Evolutionary conservation across 2,888 invertebrate genomes (phyloP), one percentile per base, ranked within the genome.

Genomic region (Seira musarum): DNA sequence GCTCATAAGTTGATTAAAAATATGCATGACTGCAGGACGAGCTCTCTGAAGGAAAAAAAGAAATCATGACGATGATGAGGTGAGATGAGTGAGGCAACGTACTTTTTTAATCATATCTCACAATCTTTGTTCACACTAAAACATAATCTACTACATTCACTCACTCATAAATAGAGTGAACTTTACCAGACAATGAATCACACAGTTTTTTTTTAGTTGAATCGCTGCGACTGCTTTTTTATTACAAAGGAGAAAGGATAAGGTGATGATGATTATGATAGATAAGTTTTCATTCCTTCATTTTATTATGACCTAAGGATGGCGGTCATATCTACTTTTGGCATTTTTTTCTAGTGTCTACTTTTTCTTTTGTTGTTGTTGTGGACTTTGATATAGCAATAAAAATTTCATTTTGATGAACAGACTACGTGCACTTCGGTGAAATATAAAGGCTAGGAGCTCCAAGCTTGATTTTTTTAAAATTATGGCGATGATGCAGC

Each of bases 231-330:
- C 53, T 53, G 53, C 53, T 53, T 53, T 53, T 17, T 53, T 69
- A 46, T 24, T 46, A 15, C 49, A 19, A 15, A 69, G 57, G 13
- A 25, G 19, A n/a, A 57, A n/a, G 46, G 19, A 49, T 40, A n/a
- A 22, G 65, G 25, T 65, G 68, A 68, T 68, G 49, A 67, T 40
- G 40, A 46, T 67, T 21, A 40, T 46, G 67, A 67, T 40, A 35
- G 30, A 30, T 30, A 67, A 40, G 21, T 21, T 40, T 22, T 40
- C 40, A 66, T 10, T 35, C 22, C 30, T 65, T 35, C 25, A 65
- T 8, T 30, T 65, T 65, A 65, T 65, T 46, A 46, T 67, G 67
- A 67, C 46, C 67, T 19, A 46, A 67, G 67, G 67, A 67, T 67
- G 67, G 67, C 67, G 46, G 67, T 67, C 67, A 67, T 46, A 13